Base-by-base conservation (phyloP, 2,113 vertebrate genomes). In the Alligator sinensis region DNA sequence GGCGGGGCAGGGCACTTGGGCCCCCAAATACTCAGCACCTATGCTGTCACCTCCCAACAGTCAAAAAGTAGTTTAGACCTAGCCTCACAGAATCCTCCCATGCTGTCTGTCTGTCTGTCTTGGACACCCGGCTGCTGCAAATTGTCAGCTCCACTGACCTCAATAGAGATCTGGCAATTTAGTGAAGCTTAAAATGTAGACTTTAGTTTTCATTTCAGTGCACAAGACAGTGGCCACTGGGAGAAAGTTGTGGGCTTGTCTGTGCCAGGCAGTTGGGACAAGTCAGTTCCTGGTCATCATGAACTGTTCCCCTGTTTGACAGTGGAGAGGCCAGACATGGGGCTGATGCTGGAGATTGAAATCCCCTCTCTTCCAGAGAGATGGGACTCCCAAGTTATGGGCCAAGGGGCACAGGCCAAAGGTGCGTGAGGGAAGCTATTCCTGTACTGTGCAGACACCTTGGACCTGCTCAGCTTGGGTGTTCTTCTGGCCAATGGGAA, bases 131-230 rank as follows among this genome's bases (percentile, higher is more conserved):
- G 68, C 68, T 22, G 19, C 5, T 18, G 30, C 22, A 72, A 72
- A 38, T 30, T 38, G 30, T 72, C 77, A 47, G 68, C 34, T 86
- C 83, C 4, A 11, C 2, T 94, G 89, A 28, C 47, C 79, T 90
- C 82, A 75, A 34, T 62, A 34, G 34, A 14, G 60, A 16, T 75
- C 60, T 76, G 82, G 80, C 47, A 87, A 4, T 54, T 85, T 61
- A 24, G 2, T 86, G 66, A 82, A 92, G 57, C 47, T 74, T 75
- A 87, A 77, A 58, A 82, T 34, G 34, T 28, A 21, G 15, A 27
- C 80, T 87, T 89, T 27, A n/a, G 9, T 82, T 94, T 72, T 82
- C 86, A 16, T 55, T 88, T 88, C 34, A 59, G 59, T 61, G 66
- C 34, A 59, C 4, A 1, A 28, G 17, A 34, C 18, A 13, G 47